A percentile compares a stretch with the other conserved stretches of the same genome.
Evolutionary conservation across 2,113 vertebrate species (phyloP).

Genomic region (Struthidea cinerea): DNA sequence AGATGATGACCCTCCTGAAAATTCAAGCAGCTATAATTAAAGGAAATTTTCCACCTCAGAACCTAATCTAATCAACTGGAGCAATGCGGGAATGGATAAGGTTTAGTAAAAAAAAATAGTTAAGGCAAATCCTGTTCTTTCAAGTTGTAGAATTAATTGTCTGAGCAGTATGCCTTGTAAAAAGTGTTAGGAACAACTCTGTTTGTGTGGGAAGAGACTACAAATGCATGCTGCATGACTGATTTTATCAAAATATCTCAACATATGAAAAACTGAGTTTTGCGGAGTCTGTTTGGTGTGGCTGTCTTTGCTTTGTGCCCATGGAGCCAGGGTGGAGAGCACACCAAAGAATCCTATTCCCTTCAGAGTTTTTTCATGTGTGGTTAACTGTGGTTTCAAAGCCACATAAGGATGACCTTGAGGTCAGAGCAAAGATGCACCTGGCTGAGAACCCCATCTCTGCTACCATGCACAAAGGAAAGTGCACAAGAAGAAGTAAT

Average conservation of each 20-base stretch:
- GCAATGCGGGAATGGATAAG: not conserved
- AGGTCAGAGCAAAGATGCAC: not conserved
- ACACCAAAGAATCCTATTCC: not conserved
- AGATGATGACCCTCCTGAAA: not conserved
- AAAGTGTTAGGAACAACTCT: not conserved
- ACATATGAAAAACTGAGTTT: not conserved
- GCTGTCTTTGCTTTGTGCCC: not conserved
- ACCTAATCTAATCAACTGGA: not conserved
- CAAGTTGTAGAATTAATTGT: not conserved
- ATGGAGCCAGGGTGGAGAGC: not conserved
- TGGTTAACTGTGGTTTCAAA: not conserved
- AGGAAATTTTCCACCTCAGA: not conserved
- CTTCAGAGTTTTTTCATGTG: not conserved
- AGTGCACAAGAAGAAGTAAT: not conserved
- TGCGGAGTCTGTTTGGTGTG: not conserved
- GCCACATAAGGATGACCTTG: not conserved
- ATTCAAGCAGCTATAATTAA: not conserved
- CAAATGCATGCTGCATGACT: not conserved
- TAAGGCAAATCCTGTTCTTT: not conserved
- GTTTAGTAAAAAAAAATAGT: not conserved
- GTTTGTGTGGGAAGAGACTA: not conserved
- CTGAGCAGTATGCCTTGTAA: not conserved
- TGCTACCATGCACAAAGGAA: not conserved
- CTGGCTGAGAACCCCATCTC: not conserved
- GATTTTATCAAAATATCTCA: not conserved